Percentiles rank a stretch among this genome's conserved stretches.
These are phyloP conservation scores for Stegastes partitus DNA, from an alignment of 2,113 vertebrate species.

Conservation along the genomic window DNA sequence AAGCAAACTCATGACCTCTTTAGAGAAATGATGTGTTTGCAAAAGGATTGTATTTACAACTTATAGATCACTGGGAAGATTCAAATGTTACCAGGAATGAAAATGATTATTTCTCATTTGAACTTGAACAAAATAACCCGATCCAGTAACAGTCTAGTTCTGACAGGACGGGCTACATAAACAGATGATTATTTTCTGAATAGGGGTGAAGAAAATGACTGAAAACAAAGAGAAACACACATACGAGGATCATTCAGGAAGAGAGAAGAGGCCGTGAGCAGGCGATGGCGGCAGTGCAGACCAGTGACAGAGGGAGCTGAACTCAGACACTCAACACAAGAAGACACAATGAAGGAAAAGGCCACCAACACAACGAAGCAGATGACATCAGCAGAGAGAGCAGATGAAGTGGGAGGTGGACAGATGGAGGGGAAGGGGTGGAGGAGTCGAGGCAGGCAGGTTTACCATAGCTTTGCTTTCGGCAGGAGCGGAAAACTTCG, in stretches of 20 bases:
- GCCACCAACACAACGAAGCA: slow-evolving; percentile 25
- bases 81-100: no score
- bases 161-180: no score
- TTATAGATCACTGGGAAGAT: no score
- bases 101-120: no score
- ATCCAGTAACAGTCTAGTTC: no score
- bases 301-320: neutral
- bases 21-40: no score
- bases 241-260: slow-evolving; percentile 4
- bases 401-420: slow-evolving; percentile 18
- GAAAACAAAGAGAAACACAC: neutral
- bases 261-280: no score
- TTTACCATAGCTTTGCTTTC: slow-evolving; percentile 99
- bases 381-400: slow-evolving; percentile 32
- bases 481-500: slow-evolving; percentile 99
- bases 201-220: neutral
- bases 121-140: no score
- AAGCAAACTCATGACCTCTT: no score
- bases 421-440: neutral
- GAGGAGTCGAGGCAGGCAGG: slow-evolving; percentile 49
- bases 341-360: neutral
- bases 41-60: no score
- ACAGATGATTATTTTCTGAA: no score
- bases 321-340: neutral
- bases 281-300: neutral